Base-by-base conservation (phyloP, 2,888 invertebrate species). In the Dolomedes plantarius region DNA sequence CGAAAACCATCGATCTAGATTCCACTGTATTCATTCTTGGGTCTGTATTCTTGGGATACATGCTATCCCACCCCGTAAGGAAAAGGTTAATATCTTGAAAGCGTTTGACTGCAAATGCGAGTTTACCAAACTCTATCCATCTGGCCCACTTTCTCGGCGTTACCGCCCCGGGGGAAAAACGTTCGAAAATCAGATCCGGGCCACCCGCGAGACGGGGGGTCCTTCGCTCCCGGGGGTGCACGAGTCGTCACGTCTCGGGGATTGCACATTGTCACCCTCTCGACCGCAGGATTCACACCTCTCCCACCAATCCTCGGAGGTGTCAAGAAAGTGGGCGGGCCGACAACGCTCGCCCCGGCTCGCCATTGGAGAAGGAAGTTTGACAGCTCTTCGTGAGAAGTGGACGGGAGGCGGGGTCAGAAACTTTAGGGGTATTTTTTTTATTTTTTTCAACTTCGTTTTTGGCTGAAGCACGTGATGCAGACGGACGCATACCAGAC, bases 261-360 rank as follows among this genome's bases (percentile, higher is more conserved):
- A 31, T 32, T 28, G 36, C n/a, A n/a, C 36, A 68, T 74, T 80
- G 56, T 73, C 80, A 80, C 72, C 71, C 80, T 67, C 31, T 41
- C 68, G n/a, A 68, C 36, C 39, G 11, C 41, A 39, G 46, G 39
- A 64, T 79, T 79, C 46, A 32, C 79, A 27, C 67, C 36, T 67
- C 67, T 50, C 81, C n/a, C 68, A 19, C 81, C 81, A 81, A 81
- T 81, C 29, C 50, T 36, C 36, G 62, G 56, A 75, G 81, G 81
- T 81, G 81, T 81, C 65, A 81, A 81, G 75, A 81, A 74, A 81
- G 81, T 68, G 62, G 81, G 81, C 56, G 11, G 75, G 41, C 19
- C 19, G n/a, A 19, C 19, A 19, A 19, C 2, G 11, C n/a, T 11
- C 16, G 50, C 19, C 19, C 13, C 11, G n/a, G 50, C 50, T 19